These are phyloP conservation scores for Dipodomys ordii DNA, from an alignment of 2,113 vertebrate genomes.

Conservation along the genomic window DNA sequence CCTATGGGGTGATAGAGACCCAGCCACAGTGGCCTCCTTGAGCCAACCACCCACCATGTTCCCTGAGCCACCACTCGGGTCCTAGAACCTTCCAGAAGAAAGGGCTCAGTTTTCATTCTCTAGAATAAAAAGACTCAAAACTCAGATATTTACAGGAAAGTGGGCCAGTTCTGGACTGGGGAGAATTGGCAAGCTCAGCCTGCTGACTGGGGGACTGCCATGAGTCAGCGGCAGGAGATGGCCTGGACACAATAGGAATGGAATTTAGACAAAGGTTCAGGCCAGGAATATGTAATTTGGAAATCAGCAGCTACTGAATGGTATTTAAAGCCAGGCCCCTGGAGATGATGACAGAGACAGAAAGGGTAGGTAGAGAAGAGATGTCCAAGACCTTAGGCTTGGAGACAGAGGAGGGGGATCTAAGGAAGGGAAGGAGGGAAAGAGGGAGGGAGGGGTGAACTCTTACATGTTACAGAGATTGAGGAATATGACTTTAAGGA, in stretches of 20 bases:
- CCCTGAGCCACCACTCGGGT: background rate
- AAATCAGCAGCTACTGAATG: background rate
- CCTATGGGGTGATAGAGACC: background rate
- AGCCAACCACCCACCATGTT: background rate
- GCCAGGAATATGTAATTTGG: constrained; percentile 26
- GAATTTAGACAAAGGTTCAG: constrained; percentile 22
- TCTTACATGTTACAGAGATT: background rate
- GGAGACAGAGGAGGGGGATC: background rate
- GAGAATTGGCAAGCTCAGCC: background rate
- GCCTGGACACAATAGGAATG: constrained; percentile 23
- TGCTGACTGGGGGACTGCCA: background rate
- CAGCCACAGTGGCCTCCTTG: background rate
- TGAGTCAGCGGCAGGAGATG: background rate
- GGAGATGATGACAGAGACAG: background rate
- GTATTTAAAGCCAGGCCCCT: constrained; percentile 2
- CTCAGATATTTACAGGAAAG: constrained; percentile 3
- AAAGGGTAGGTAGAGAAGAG: background rate
- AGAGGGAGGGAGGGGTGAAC: background rate
- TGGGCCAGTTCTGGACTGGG: background rate
- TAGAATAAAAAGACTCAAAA: background rate
- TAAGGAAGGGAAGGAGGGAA: background rate
- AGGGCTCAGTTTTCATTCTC: background rate
- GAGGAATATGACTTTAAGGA: background rate
- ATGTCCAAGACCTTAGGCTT: background rate
- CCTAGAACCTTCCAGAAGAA: background rate